A percentile compares a stretch with the other conserved stretches of the same genome.
These are phyloP conservation scores for Apogon talboti DNA, from an alignment of 2,797 vertebrate species.

Conservation along the genomic window DNA sequence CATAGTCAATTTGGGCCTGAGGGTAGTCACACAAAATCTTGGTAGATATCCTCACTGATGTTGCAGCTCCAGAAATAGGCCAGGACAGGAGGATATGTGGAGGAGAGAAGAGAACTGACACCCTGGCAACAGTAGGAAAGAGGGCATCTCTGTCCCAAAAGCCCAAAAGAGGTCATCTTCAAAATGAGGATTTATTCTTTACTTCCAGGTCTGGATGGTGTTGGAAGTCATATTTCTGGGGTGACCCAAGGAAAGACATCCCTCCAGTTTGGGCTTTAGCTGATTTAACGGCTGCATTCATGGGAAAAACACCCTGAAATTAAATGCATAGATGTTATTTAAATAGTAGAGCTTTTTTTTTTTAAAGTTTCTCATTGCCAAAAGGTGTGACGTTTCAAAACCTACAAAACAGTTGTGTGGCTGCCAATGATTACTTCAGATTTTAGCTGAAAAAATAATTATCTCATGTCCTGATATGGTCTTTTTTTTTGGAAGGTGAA, in stretches of 20 bases:
- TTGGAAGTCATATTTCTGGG: background rate
- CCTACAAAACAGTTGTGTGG: too few species aligned
- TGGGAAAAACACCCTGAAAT: slow-evolving; percentile 33
- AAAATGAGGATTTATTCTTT: slow-evolving; percentile 17
- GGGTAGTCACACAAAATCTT: slow-evolving; percentile 7
- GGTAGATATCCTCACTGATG: slow-evolving; percentile 32
- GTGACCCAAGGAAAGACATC: slow-evolving; percentile 4
- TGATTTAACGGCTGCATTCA: slow-evolving; percentile 14
- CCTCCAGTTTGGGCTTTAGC: slow-evolving; percentile 15
- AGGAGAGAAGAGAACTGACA: slow-evolving; percentile 15
- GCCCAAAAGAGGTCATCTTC: slow-evolving; percentile 48
- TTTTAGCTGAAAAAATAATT: too few species aligned
- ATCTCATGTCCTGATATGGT: too few species aligned
- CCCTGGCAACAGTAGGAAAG: slow-evolving; percentile 42
- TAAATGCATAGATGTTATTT: background rate
- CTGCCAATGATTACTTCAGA: too few species aligned
- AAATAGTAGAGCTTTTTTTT: background rate
- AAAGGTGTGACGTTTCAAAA: too few species aligned
- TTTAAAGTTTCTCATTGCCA: too few species aligned
- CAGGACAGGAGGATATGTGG: slow-evolving; percentile 13
- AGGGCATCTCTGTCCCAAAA: slow-evolving; percentile 30
- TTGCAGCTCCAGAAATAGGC: slow-evolving; percentile 40
- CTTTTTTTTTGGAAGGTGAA: too few species aligned
- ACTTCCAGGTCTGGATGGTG: slow-evolving; percentile 19
- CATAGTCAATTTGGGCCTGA: background rate